These are phyloP conservation scores for Agrochola litura DNA, from an alignment of 2,888 invertebrate genomes.

Conservation along the genomic window DNA sequence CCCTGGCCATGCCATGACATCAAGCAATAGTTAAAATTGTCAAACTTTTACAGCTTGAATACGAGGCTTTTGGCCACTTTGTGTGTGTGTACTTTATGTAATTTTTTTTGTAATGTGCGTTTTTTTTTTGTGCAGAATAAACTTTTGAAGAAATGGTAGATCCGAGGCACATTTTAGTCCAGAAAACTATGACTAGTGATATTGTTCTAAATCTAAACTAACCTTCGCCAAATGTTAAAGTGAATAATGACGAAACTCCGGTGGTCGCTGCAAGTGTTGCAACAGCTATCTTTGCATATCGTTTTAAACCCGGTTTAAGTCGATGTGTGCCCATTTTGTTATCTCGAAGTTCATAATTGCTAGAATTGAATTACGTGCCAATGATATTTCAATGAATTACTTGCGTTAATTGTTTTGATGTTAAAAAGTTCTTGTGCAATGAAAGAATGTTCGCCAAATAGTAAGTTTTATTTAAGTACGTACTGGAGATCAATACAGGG, in stretches of 20 bases:
- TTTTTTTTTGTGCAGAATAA: too few species aligned
- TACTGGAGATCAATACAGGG: too few species aligned
- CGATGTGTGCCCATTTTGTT: conserved; percentile 8
- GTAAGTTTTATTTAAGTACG: neutral
- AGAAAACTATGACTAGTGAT: neutral
- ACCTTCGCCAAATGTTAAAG: conserved; percentile 31
- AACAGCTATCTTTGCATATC: conserved; percentile 27
- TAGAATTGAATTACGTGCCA: neutral
- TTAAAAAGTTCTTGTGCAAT: too few species aligned
- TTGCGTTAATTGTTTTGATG: neutral
- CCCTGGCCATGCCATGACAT: too few species aligned
- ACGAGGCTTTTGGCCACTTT: too few species aligned
- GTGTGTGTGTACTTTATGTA: too few species aligned
- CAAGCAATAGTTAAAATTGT: too few species aligned
- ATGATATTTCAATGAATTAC: neutral
- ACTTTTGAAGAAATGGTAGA: neutral
- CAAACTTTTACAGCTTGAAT: too few species aligned
- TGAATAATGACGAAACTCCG: conserved; percentile 45
- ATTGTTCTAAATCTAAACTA: conserved; percentile 15
- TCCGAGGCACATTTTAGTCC: neutral
- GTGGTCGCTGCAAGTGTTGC: conserved; percentile 29
- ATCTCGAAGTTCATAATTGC: conserved; percentile 3
- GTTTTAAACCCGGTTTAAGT: conserved; percentile 18
- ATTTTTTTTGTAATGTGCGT: too few species aligned
- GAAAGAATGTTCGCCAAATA: neutral